Evolutionary conservation across 2,888 invertebrate genomes (phyloP).

Genomic region (Synergus itoensis): DNA sequence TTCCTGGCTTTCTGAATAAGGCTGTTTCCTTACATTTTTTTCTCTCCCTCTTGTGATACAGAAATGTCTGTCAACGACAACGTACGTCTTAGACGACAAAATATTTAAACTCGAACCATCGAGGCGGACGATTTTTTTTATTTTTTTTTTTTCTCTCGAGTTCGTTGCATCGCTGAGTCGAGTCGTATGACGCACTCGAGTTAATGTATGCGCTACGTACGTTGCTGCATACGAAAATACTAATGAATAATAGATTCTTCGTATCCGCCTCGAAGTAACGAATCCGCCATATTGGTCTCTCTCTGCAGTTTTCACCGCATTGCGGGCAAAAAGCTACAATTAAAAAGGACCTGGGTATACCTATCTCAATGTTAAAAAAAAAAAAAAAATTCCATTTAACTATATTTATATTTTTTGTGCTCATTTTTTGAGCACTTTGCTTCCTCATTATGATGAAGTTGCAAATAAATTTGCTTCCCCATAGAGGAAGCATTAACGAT

Average conservation of each 20-base stretch:
- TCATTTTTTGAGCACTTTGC: no score
- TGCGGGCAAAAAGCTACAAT: conserved; percentile 28
- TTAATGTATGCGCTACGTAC: conserved; percentile 58
- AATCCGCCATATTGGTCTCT: conserved; percentile 46
- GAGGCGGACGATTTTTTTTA: conserved; percentile 46
- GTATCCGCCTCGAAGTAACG: conserved; percentile 52
- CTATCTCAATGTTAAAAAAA: not conserved
- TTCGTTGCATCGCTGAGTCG: conserved; percentile 56
- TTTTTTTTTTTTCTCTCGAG: conserved; percentile 32
- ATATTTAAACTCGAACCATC: conserved; percentile 48
- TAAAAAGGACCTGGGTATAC: not conserved
- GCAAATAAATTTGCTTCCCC: no score
- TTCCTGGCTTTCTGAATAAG: not conserved
- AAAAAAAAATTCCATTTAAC: no score
- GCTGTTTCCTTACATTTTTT: not conserved
- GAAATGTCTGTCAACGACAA: conserved; percentile 31
- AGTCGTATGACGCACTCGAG: conserved; percentile 56
- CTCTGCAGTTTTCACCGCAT: conserved; percentile 23
- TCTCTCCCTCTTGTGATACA: not conserved
- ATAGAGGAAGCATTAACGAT: no score
- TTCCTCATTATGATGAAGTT: no score
- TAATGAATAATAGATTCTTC: conserved; percentile 63
- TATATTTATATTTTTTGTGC: no score
- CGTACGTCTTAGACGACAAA: conserved; percentile 41
- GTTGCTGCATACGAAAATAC: conserved; percentile 61